Evolutionary conservation across 2,888 invertebrate genomes (phyloP), one percentile per base, ranked within the genome.

Genomic region (Dermolepida albohirtum): DNA sequence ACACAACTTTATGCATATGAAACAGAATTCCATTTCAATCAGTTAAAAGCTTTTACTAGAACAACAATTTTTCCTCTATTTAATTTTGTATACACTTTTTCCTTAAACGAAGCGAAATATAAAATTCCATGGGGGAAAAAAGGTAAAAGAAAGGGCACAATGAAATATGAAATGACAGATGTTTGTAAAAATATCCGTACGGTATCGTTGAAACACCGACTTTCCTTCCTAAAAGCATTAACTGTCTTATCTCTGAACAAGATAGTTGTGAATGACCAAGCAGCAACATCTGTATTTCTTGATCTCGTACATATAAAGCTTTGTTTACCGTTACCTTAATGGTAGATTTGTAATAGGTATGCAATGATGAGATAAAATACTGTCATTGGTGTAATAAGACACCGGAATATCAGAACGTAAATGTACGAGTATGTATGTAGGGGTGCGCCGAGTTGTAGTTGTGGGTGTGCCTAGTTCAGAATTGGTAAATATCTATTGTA

Each of bases 301-400:
- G 7, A 29, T 14, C 39, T 40, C 16, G 14, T 54, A 39, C 40
- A 39, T 54, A 54, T 62, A 62, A 44, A 22, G 34, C 47, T 16
- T 47, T 47, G 47, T 47, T 62, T 62, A 62, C 59, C 47, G 59
- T 62, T 62, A 62, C 47, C 59, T 62, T 62, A 62, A 62, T 62
- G 59, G 59, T 47, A 47, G 59, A 62, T 62, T 62, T 62, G 47
- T 47, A 62, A 49, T 47, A 47, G 59, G 59, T 62, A 62, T 62
- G 59, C 59, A 62, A 47, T 62, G 59, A 62, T 62, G 59, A 62
- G 47, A 62, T 62, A 34, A 34, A 62, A 29, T 47, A 17, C 44
- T 62, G 59, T 62, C 59, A 34, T 62, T 62, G 49, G 47, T 39
- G 59, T 47, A 62, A 62, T 34, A 44, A 16, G 59, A 62, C 44